These are phyloP conservation scores for Dromiciops gliroides DNA, from an alignment of 2,113 vertebrate genomes.

Conservation along the genomic window DNA sequence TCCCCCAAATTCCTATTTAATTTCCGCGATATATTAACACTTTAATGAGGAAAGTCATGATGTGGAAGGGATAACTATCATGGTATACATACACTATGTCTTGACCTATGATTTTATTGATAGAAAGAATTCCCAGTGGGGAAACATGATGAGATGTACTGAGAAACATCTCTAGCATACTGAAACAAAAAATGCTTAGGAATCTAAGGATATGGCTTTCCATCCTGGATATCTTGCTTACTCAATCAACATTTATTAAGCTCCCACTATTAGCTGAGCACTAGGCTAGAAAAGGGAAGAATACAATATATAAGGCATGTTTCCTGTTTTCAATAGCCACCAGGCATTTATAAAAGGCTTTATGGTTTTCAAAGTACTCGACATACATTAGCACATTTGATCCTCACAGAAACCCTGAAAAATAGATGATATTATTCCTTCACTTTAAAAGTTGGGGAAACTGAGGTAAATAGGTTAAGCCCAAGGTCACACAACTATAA, in stretches of 20 bases:
- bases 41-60: too few relatives aligned
- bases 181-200: neutral
- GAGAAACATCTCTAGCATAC: neutral
- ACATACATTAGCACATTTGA: neutral
- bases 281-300: neutral
- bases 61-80: too few relatives aligned
- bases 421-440: neutral
- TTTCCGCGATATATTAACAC: too few relatives aligned
- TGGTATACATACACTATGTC: neutral
- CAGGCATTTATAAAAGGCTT: neutral
- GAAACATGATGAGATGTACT: neutral
- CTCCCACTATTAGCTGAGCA: neutral
- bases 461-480: neutral
- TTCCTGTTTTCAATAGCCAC: neutral
- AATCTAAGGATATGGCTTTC: neutral
- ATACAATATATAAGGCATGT: neutral
- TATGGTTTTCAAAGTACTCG: neutral
- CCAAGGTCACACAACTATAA: neutral
- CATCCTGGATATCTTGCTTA: neutral
- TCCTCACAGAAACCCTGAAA: neutral
- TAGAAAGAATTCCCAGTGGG: neutral
- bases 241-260: neutral
- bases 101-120: neutral
- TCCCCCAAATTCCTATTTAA: too few relatives aligned
- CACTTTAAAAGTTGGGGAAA: neutral